Base-by-base conservation (phyloP, 1,140 invertebrate species). In the Drosophila varians region DNA sequence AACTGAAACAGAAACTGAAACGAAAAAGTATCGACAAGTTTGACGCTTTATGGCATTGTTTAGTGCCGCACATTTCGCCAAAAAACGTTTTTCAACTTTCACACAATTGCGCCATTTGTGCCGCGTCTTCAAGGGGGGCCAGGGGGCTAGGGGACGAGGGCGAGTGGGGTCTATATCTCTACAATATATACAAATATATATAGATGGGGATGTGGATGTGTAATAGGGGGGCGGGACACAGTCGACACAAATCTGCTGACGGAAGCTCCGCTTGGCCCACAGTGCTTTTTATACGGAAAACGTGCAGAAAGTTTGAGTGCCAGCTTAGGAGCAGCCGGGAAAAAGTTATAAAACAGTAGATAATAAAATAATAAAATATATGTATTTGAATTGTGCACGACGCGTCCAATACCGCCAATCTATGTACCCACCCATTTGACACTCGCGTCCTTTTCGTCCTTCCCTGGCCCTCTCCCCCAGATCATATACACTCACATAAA, bases 31-130 rank as follows among this genome's bases (percentile, higher is more conserved):
- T 87, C 82, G 82, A 87, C 82, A 87, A 87, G 82, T 87, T 87
- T 87, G 82, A 87, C 83, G 82, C 83, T 87, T 87, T 87, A 87
- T 87, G 82, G 83, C 82, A 87, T 87, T 87, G 82, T 87, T 87
- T 87, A 87, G 82, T 87, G 83, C 69, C 82, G 77, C 82, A 87
- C 82, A 87, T 87, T 87, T 87, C 83, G 69, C 77, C 76, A 80
- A 87, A 87, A 68, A 87, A 87, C 82, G 82, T 87, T 87, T 87
- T 87, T 82, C 82, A 87, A 87, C 82, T 88, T 87, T 87, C 83
- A 87, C 82, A 87, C 82, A 87, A 87, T 87, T 87, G 82, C 77
- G 77, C 82, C 82, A 87, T 87, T 87, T 87, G 60, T 38, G 82
- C 82, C 72, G 77, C 82, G 82, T 87, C 73, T 87, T 87, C 57